These are phyloP conservation scores for Chaetura pelagica DNA, from an alignment of 2,113 vertebrate genomes.

Conservation along the genomic window DNA sequence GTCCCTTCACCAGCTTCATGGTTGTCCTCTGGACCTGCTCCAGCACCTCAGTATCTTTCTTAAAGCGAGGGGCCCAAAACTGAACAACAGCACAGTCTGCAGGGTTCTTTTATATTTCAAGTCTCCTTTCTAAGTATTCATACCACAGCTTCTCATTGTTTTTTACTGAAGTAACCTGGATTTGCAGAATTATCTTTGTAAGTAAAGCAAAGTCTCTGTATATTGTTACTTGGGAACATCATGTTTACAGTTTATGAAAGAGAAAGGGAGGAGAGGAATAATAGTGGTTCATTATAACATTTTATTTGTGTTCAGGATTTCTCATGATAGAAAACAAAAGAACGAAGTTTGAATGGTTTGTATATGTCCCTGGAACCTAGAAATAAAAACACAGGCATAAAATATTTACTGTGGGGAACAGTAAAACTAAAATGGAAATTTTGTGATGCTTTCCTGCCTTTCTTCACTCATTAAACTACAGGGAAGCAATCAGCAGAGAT, in stretches of 20 bases:
- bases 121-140: not conserved
- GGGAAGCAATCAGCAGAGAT: slow-evolving; percentile 32
- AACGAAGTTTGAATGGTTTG: not conserved
- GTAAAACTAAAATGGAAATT: slow-evolving; percentile 47
- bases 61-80: too few relatives aligned
- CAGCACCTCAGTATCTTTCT: too few relatives aligned
- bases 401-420: slow-evolving; percentile 16
- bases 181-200: not conserved
- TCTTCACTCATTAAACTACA: slow-evolving; percentile 36
- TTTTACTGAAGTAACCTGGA: not conserved
- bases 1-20: too few relatives aligned
- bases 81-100: not conserved
- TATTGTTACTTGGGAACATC: not conserved
- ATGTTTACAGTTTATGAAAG: not conserved
- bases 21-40: too few relatives aligned
- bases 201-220: not conserved
- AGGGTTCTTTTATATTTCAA: not conserved
- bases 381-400: slow-evolving; percentile 11
- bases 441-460: slow-evolving; percentile 42
- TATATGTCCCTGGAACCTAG: slow-evolving; percentile 10
- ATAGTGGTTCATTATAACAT: not conserved
- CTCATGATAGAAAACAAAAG: not conserved
- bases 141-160: accelerated
- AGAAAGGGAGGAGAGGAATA: not conserved
- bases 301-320: not conserved